Conservation (phyloP, 2,888 invertebrate species). For the Epistrophe eligans region DNA sequence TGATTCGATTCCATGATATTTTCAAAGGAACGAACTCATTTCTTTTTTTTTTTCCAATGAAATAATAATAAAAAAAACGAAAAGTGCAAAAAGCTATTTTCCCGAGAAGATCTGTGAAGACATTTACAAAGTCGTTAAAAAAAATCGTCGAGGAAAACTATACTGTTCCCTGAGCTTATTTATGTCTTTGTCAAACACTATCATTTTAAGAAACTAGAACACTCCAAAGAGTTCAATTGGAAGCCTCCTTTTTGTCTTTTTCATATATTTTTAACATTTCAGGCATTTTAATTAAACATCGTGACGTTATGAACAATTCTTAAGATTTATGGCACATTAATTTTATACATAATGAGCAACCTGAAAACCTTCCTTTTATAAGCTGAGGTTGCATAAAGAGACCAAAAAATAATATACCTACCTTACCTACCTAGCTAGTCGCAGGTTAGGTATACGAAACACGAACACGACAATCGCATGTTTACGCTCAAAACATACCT, state of each 20-base stretch:
- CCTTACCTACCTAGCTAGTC: no score
- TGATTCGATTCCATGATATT: no score
- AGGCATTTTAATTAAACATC: constrained; percentile 59
- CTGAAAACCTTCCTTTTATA: constrained; percentile 27
- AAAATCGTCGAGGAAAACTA: no score
- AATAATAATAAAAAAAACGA: no score
- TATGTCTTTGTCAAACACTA: not conserved
- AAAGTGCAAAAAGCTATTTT: no score
- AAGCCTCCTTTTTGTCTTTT: not conserved
- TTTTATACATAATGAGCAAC: constrained; percentile 51
- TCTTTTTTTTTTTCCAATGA: no score
- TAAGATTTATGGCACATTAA: constrained; percentile 67
- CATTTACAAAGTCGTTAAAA: no score
- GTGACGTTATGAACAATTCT: constrained; percentile 45
- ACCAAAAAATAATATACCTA: not conserved
- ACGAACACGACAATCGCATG: constrained; percentile 54
- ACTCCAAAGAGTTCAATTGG: constrained; percentile 23
- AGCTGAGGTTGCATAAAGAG: constrained; percentile 31
- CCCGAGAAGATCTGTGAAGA: no score
- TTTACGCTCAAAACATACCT: constrained; percentile 50
- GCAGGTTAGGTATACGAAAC: constrained; percentile 10
- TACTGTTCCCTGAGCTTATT: no score
- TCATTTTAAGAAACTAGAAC: not conserved
- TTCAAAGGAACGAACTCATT: no score
- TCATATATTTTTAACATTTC: constrained; percentile 1